Evolutionary conservation across 2,888 invertebrate species (phyloP), one percentile per base, ranked within the genome.

Genomic region (Chrysodeixis includens): DNA sequence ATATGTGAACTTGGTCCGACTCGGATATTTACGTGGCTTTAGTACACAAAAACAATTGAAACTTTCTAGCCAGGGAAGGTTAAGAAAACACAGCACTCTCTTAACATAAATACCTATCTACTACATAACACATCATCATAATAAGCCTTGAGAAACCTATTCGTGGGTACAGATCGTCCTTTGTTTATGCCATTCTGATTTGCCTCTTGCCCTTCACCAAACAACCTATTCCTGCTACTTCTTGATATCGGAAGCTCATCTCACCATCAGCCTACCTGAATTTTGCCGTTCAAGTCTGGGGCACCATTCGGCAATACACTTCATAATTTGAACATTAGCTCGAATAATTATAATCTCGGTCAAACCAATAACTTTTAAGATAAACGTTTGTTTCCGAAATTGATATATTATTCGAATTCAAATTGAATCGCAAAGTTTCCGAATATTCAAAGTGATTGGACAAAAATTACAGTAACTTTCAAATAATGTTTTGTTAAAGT

Each of bases 311-410:
- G n/a, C n/a, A n/a, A n/a, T n/a, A n/a, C n/a, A 8, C 18, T 14
- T 14, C 40, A n/a, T 59, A 20, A 51, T 52, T 44, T n/a, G n/a
- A n/a, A n/a, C 35, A 30, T 14, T 8, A 46, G 26, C 16, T 18
- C 18, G 20, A 56, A 67, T 20, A 30, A 61, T 53, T 56, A 20
- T 9, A 6, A 40, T n/a, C n/a, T 52, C 14, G 56, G 61, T 49
- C 26, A 8, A 8, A 40, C 61, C 54, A 35, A 4, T 6, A 30
- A 58, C 26, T 5, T 10, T 16, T 2, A 40, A 20, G 5, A 12
- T 59, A 56, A 64, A 66, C 35, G 35, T 61, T 67, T 46, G 52
- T 1, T 56, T 18, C 46, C 12, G 8, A 60, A 62, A 73, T 59
- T 14, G 61, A 9, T 7, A 16, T 18, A 53, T 53, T 55, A 44